A percentile compares a stretch with the other conserved stretches of the same genome.
Conservation (phyloP, 1,140 invertebrate species). For the Hycleus phaleratus region DNA sequence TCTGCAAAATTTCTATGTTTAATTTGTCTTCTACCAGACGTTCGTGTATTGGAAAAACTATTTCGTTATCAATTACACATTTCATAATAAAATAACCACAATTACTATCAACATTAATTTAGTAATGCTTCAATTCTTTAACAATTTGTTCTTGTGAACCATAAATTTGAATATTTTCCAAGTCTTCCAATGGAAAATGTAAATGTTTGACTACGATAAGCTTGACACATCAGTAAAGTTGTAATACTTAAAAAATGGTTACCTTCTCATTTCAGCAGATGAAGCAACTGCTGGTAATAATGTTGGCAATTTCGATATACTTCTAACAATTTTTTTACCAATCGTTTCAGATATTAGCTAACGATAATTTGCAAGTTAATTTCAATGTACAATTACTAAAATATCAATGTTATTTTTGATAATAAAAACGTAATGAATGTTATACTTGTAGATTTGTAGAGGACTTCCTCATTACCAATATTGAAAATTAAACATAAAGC, state of each 20-base stretch:
- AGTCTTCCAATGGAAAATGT: conserved; percentile 38
- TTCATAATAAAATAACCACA: conserved; percentile 18
- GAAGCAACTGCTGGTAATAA: conserved; percentile 43
- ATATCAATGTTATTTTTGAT: conserved; percentile 10
- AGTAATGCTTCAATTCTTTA: conserved; percentile 19
- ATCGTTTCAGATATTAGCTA: conserved; percentile 46
- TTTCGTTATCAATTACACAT: conserved; percentile 13
- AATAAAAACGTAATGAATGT: neutral
- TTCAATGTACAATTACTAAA: conserved; percentile 25
- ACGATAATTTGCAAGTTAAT: conserved; percentile 38
- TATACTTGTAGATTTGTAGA: conserved; percentile 33
- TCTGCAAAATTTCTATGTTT: neutral
- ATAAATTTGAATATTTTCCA: conserved; percentile 38
- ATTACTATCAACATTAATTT: conserved; percentile 10
- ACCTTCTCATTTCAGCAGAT: conserved; percentile 44
- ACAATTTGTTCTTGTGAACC: conserved; percentile 26
- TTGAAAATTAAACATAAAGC: conserved; percentile 52
- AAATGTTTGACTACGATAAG: conserved; percentile 48
- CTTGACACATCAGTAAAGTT: conserved; percentile 40
- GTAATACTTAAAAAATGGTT: conserved; percentile 40
- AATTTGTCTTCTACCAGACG: neutral
- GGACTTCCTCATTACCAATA: conserved; percentile 47
- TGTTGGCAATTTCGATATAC: conserved; percentile 42
- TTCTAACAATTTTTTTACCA: conserved; percentile 42
- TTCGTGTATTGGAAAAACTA: neutral